Percentiles rank a stretch among this genome's conserved stretches.
These are phyloP conservation scores for Neotragus moschatus DNA, from an alignment of 2,113 vertebrate genomes.

Conservation along the genomic window DNA sequence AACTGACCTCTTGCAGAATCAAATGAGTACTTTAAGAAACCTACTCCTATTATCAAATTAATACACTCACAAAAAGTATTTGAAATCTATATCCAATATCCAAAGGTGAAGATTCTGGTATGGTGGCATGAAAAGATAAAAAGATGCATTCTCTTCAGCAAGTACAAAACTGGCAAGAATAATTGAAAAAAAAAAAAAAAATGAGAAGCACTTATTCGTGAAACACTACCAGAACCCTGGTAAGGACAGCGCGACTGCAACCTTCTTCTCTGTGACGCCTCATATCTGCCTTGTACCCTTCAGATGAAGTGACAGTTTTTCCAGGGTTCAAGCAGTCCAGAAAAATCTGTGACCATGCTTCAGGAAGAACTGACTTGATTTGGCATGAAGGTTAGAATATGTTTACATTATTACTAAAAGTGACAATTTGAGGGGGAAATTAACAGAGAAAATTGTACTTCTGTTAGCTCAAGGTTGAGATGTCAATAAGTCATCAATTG, in stretches of 20 bases:
- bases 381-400: not conserved
- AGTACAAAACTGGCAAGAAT: not conserved
- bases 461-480: not conserved
- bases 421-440: not conserved
- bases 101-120: not conserved
- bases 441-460: not conserved
- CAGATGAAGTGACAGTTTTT: not conserved
- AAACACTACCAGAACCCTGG: not conserved
- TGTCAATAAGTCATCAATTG: not conserved
- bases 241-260: fast-evolving
- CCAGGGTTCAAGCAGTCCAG: not conserved
- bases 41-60: not conserved
- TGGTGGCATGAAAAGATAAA: not conserved
- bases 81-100: not conserved
- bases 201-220: not conserved
- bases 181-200: not conserved
- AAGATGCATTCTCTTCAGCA: not conserved
- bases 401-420: not conserved
- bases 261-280: not conserved
- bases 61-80: not conserved
- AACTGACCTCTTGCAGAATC: not conserved
- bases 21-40: not conserved
- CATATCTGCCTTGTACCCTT: not conserved
- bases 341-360: not conserved
- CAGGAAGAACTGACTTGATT: not conserved